Evolutionary conservation across 2,888 invertebrate genomes (phyloP).

Genomic region (Cacoxenus indagator): DNA sequence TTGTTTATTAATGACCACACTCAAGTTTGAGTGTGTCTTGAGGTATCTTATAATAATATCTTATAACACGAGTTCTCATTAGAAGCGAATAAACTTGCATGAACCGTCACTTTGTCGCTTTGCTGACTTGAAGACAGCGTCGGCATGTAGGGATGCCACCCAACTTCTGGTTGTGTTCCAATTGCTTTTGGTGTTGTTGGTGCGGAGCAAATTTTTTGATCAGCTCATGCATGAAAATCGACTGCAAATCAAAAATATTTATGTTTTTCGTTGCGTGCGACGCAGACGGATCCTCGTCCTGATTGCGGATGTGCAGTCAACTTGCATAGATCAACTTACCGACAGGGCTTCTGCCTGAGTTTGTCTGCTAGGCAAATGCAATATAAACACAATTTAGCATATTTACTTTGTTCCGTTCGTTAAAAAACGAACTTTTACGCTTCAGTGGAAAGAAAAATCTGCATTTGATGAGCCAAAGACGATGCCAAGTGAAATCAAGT

Average conservation of each 20-base stretch:
- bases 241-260: conserved; percentile 53
- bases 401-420: conserved; percentile 34
- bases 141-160: neutral
- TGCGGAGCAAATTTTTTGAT: conserved; percentile 52
- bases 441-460: conserved; percentile 56
- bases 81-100: conserved; percentile 23
- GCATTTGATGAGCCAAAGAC: conserved; percentile 28
- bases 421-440: conserved; percentile 57
- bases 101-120: conserved; percentile 1
- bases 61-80: conserved; percentile 24
- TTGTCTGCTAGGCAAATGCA: conserved; percentile 51
- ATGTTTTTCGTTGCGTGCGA: neutral
- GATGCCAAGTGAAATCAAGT: neutral
- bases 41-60: neutral
- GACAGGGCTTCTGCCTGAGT: conserved; percentile 25
- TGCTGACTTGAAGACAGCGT: neutral
- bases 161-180: neutral
- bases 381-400: conserved; percentile 57
- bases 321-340: conserved; percentile 34
- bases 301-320: neutral
- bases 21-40: conserved; percentile 2
- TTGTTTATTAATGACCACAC: conserved; percentile 53
- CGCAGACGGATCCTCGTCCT: neutral
- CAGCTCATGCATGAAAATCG: conserved; percentile 63
- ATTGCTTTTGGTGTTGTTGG: neutral